Conservation (phyloP, 2,113 vertebrate genomes). For the Mixornis gularis region DNA sequence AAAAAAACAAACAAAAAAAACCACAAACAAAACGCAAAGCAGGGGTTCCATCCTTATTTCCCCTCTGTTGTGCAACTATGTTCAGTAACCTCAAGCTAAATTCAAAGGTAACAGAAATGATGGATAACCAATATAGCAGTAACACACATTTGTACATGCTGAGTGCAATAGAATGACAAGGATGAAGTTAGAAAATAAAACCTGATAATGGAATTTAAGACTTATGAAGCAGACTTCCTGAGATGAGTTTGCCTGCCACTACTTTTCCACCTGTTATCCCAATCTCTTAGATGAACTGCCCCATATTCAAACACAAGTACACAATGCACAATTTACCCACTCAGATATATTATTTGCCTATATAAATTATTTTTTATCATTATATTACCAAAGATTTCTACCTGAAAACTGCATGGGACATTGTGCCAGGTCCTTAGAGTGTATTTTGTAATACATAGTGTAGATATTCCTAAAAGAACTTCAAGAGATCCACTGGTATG, state of each 20-base stretch:
- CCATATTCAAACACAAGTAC: not conserved
- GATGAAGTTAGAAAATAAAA: not conserved
- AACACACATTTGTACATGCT: not conserved
- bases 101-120: not conserved
- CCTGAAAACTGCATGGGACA: not conserved
- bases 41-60: not conserved
- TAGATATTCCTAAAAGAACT: not conserved
- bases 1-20: too few relatives aligned
- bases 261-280: not conserved
- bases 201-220: not conserved
- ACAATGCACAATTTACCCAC: not conserved
- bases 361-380: not conserved
- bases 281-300: not conserved
- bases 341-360: not conserved
- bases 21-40: not conserved
- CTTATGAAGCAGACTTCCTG: not conserved
- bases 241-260: not conserved
- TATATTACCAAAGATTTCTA: not conserved
- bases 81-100: not conserved
- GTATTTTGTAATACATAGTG: not conserved
- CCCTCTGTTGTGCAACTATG: not conserved
- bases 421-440: not conserved
- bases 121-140: not conserved
- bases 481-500: not conserved
- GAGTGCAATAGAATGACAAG: not conserved